phyloP scores from a whole-genome alignment of 2,888 invertebrate genomes.

The Tortrix viridana region DNA sequence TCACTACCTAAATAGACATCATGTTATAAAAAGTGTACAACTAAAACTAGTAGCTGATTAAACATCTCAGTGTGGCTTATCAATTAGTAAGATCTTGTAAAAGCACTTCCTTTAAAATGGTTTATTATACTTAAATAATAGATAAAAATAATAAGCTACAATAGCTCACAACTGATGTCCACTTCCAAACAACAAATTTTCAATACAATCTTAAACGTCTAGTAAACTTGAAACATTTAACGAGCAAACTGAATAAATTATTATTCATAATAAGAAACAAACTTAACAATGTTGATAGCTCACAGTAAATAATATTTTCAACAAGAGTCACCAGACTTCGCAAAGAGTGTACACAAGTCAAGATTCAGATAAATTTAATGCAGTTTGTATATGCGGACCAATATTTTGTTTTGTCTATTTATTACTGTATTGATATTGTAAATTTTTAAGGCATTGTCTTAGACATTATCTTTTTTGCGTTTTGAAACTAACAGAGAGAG shows the following conservation, averaged over 20 bases:
- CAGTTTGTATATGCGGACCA: conserved; percentile 72
- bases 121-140: conserved; percentile 83
- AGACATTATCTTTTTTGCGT: conserved; percentile 84
- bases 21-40: conserved; percentile 85
- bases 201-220: conserved; percentile 82
- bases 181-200: conserved; percentile 78
- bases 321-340: conserved; percentile 77
- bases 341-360: conserved; percentile 62
- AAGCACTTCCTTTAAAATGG: conserved; percentile 81
- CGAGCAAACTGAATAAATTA: conserved; percentile 85
- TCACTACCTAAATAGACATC: conserved; percentile 84
- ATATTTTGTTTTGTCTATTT: conserved; percentile 75
- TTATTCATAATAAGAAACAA: conserved; percentile 82
- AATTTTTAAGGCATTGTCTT: conserved; percentile 67
- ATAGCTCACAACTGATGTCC: conserved; percentile 79
- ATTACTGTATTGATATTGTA: conserved; percentile 82
- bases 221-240: conserved; percentile 84
- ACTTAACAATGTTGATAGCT: conserved; percentile 84
- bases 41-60: conserved; percentile 84
- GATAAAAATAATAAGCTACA: conserved; percentile 80
- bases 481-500: conserved; percentile 82
- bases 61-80: conserved; percentile 83
- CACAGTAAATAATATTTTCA: conserved; percentile 82
- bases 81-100: conserved; percentile 83
- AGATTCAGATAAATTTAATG: conserved; percentile 64